phyloP scores from a whole-genome alignment of 2,797 vertebrate species.

The Lophotriccus pileatus region DNA sequence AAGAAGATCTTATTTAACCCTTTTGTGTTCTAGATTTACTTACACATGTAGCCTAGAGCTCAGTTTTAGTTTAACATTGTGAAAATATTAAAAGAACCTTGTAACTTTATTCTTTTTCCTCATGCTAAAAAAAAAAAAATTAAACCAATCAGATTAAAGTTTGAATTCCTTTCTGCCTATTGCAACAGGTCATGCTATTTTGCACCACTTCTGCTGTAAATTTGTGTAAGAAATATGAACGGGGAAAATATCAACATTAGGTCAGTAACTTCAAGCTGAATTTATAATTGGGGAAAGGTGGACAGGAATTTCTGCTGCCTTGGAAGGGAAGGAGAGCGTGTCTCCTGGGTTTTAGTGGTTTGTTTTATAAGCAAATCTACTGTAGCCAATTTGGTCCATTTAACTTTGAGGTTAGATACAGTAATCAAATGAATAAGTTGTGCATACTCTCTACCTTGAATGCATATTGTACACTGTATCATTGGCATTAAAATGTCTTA shows the following conservation, averaged over 20 bases:
- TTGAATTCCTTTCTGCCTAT: constrained; percentile 72
- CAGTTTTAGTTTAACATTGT: constrained; percentile 95
- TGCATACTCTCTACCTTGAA: neutral
- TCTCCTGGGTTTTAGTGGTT: neutral
- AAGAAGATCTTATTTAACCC: constrained; percentile 93
- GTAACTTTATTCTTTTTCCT: constrained; percentile 85
- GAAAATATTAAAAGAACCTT: constrained; percentile 85
- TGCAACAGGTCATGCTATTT: constrained; percentile 53
- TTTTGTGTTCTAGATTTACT: constrained; percentile 96
- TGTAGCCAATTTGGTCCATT: neutral
- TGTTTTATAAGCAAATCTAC: neutral
- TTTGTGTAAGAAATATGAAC: neutral
- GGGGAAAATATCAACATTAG: neutral
- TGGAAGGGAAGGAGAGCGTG: neutral
- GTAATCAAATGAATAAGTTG: neutral
- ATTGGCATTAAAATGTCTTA: neutral
- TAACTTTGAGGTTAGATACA: neutral
- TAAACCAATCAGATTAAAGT: constrained; percentile 79
- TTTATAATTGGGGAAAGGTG: neutral
- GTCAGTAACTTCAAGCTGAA: neutral
- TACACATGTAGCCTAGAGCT: constrained; percentile 92
- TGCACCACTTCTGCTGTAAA: constrained; percentile 31
- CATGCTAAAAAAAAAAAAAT: constrained; percentile 80
- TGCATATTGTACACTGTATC: neutral
- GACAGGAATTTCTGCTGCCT: neutral